Evolutionary conservation across 2,113 vertebrate genomes (phyloP).

Genomic region (Seriola rivoliana): DNA sequence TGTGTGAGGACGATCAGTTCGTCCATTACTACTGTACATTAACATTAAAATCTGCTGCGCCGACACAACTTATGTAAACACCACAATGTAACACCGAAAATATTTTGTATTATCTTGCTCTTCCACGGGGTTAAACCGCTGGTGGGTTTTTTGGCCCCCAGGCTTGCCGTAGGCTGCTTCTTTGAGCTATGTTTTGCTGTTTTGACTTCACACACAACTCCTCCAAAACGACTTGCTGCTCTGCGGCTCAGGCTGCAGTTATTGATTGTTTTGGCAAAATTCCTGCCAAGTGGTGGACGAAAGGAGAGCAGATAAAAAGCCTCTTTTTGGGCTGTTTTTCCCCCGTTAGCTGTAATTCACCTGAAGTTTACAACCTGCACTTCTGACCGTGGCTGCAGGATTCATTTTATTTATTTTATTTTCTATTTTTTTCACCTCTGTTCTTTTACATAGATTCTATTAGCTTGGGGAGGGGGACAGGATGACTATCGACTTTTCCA

Average conservation of each 20-base stretch:
- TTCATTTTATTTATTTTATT: constrained; percentile 5
- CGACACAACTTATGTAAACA: too few relatives aligned
- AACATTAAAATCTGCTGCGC: too few relatives aligned
- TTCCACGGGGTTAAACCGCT: not conserved
- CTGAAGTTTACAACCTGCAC: constrained; percentile 11
- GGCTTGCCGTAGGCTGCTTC: constrained; percentile 48
- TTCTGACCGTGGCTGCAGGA: constrained; percentile 7
- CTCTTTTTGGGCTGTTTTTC: not conserved
- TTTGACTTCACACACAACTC: constrained; percentile 15
- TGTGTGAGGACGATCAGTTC: too few relatives aligned
- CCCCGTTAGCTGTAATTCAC: constrained; percentile 9
- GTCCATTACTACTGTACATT: too few relatives aligned
- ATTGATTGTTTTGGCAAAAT: constrained; percentile 49
- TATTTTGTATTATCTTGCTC: not conserved
- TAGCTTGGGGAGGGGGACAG: not conserved
- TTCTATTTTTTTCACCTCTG: not conserved
- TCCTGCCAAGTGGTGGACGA: constrained; percentile 6
- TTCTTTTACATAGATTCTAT: not conserved
- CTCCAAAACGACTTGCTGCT: not conserved
- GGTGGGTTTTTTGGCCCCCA: constrained; percentile 27
- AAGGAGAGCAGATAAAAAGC: constrained; percentile 22
- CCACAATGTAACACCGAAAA: not conserved
- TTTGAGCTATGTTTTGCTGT: constrained; percentile 35
- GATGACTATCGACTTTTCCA: not conserved
- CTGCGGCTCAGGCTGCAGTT: constrained; percentile 11